Evolutionary conservation across 2,888 invertebrate species (phyloP), one percentile per base, ranked within the genome.

Genomic region (Brenthis hecate): DNA sequence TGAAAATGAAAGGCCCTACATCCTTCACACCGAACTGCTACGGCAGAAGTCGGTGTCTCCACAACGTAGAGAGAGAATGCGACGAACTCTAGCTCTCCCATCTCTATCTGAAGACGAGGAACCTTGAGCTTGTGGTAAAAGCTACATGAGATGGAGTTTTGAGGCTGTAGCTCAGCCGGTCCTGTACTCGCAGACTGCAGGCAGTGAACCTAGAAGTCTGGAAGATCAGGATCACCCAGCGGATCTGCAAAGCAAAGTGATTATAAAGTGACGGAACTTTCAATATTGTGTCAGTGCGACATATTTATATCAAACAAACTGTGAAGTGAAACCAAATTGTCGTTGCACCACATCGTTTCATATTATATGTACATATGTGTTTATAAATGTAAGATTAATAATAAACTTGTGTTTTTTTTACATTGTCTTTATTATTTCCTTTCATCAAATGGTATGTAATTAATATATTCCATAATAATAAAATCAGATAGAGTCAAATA

Each of bases 61-160:
- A 6, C 90, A 86, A 71, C 81, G 90, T 8, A 82, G 88, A 11
- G 86, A 89, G 81, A 86, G 84, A 73, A 80, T 90, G 73, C 84
- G 87, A 61, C 87, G 91, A 23, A 87, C 88, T 36, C 77, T 91
- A 54, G 91, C 86, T 8, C 85, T 92, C 72, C 92, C 92, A 0
- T 92, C 92, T 14, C 82, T 92, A 13, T 92, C 92, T 4, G 92
- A 92, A 69, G 92, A 92, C 36, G 92, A 92, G 77, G 92, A 92
- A 82, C 92, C 92, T 79, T 92, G 92, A 92, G 82, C 81, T 67
- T 61, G 58, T 70, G 51, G 19, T 28, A 32, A 74, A 72, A 72
- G 61, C 60, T 71, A 73, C 75, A 75, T 79, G 85, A 85, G 86
- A 87, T 84, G 88, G 89, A 89, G 89, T 80, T 80, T 79, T 80